Percentiles rank a stretch among this genome's conserved stretches.
These are phyloP conservation scores for Heteractis magnifica DNA, from an alignment of 92 coral and sea anemone species.

Conservation along the genomic window DNA sequence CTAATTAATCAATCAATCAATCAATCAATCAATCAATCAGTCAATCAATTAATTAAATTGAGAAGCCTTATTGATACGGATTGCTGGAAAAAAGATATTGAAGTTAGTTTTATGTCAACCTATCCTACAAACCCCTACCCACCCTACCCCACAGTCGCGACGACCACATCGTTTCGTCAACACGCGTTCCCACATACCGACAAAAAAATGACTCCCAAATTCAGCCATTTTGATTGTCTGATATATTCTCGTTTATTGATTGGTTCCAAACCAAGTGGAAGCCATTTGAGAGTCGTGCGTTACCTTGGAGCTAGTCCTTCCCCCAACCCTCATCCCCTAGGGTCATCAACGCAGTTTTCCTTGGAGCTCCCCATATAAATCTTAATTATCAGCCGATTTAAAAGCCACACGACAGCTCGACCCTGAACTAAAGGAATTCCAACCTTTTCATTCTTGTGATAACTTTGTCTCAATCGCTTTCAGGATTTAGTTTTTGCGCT, in stretches of 20 bases:
- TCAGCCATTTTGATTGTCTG: neutral
- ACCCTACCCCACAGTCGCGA: no score
- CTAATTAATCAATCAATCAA: no score
- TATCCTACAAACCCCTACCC: no score
- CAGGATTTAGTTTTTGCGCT: neutral
- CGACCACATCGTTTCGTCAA: no score
- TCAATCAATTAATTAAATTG: no score
- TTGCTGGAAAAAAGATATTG: no score
- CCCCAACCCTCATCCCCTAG: no score
- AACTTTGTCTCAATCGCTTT: constrained; percentile 14
- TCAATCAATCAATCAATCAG: no score
- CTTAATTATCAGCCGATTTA: neutral
- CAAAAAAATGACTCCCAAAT: neutral
- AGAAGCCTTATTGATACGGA: no score
- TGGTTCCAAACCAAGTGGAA: neutral
- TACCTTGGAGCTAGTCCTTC: no score
- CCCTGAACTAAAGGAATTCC: constrained; percentile 20
- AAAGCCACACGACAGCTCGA: neutral
- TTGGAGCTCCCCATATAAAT: neutral
- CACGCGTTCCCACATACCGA: neutral
- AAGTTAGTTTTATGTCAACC: no score
- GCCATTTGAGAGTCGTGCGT: neutral
- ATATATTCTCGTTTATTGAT: neutral
- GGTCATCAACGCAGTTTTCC: neutral
- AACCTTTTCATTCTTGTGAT: constrained; percentile 22